Conservation (phyloP, 2,888 invertebrate species). For the Eupithecia subumbrata region DNA sequence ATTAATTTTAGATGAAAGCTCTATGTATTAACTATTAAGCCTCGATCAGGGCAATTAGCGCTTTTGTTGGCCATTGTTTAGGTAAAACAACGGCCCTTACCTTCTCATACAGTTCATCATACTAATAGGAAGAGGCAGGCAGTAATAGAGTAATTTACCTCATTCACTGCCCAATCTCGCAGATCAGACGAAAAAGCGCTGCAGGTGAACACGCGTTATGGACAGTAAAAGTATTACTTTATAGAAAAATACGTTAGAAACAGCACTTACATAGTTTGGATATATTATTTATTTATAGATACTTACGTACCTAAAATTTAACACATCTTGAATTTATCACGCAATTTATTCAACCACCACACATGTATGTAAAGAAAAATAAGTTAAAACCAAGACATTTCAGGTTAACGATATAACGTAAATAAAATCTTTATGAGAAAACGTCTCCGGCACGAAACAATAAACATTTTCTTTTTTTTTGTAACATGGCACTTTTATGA, state of each 20-base stretch:
- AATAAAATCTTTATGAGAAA: slow-evolving; percentile 43
- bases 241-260: too few species aligned
- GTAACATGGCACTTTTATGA: slow-evolving; percentile 46
- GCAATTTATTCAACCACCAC: neutral
- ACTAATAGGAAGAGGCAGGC: neutral
- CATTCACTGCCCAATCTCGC: neutral
- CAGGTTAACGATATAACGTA: slow-evolving; percentile 29
- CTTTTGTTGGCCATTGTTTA: slow-evolving; percentile 1
- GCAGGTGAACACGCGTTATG: neutral
- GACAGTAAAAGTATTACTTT: too few species aligned
- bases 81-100: neutral
- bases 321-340: neutral
- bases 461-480: slow-evolving; percentile 41
- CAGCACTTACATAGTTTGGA: too few species aligned
- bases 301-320: neutral
- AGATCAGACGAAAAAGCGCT: neutral
- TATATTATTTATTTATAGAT: too few species aligned
- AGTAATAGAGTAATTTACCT: neutral
- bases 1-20: slow-evolving; percentile 1
- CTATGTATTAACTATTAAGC: neutral
- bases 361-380: slow-evolving; percentile 13
- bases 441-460: slow-evolving; percentile 42
- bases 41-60: slow-evolving; percentile 20
- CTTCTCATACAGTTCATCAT: neutral
- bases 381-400: slow-evolving; percentile 23